phyloP scores from a whole-genome alignment of 2,888 invertebrate species.

The Pachydiplax longipennis region DNA sequence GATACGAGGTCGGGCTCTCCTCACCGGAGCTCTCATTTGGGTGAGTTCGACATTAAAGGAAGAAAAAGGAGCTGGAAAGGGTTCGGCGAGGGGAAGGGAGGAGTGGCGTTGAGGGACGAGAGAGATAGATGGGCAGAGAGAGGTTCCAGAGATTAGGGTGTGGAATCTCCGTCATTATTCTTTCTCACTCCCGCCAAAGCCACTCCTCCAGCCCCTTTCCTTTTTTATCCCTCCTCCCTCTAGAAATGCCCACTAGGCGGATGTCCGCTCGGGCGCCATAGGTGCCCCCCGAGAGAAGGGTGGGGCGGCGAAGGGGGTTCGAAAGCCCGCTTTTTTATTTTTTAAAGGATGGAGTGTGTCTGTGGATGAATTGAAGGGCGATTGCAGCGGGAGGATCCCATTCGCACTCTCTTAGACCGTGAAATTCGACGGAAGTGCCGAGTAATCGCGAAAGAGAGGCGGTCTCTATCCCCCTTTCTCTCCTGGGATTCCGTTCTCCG shows the following conservation, averaged over 20 bases:
- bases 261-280: background rate
- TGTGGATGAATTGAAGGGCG: slow-evolving; percentile 12
- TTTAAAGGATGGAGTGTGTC: background rate
- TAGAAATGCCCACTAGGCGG: background rate
- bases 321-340: background rate
- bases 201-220: background rate
- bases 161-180: slow-evolving; percentile 35
- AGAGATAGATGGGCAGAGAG: slow-evolving; percentile 17
- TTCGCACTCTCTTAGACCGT: slow-evolving; percentile 26
- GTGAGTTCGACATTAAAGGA: background rate
- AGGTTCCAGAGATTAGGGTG: slow-evolving; percentile 37
- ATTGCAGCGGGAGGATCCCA: background rate
- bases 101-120: slow-evolving; percentile 35
- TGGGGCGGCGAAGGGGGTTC: background rate
- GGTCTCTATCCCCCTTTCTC: background rate
- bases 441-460: background rate
- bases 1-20: background rate
- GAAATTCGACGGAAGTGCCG: slow-evolving; percentile 38
- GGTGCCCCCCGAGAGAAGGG: background rate
- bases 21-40: background rate
- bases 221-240: background rate
- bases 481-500: background rate
- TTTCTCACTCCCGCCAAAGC: background rate
- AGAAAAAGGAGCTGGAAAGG: background rate
- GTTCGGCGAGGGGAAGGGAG: background rate